Base-by-base conservation (phyloP, 1,140 invertebrate species). In the Ceratoteleas bidentatus region DNA sequence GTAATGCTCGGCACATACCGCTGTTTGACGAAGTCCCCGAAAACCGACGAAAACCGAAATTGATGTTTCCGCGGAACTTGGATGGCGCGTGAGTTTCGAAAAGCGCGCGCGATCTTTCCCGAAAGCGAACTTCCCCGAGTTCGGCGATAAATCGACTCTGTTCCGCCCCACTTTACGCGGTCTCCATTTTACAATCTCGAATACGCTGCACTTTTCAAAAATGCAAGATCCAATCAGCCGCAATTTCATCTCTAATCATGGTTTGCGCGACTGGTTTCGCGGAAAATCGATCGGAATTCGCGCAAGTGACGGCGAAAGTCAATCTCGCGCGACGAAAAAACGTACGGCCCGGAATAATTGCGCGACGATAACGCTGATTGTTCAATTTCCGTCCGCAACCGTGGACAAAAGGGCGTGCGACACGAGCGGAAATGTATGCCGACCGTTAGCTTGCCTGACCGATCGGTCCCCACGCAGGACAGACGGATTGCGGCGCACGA, bases 401-500 rank as follows among this genome's bases (percentile, higher is more conserved):
- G 69, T 64, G 60, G 64, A 66, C 58, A 81, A 62, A 76, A 81
- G 81, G 84, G 88, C 80, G 86, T 85, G 86, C 72, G 24, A 53
- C 34, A 64, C 62, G 78, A 85, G 84, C 85, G 87, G 88, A 89
- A 90, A 87, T 85, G 69, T 84, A 85, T 86, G 77, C 58, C 75
- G 79, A 84, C 84, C 69, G 83, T 84, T 75, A 81, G 83, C 77
- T 76, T 70, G 84, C 86, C 86, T 88, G 85, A 85, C 86, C 75
- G 57, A 79, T 79, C 74, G 74, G 57, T 68, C 70, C 70, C 61
- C 58, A 77, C 33, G 43, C 33, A 57, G 53, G 80, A 82, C 80
- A 84, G 80, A 70, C 70, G 73, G 70, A 83, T 83, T 73, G 69
- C 85, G 81, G 69, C 66, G 75, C 69, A 82, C 83, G 79, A 86